phyloP scores from a whole-genome alignment of 2,888 invertebrate species.

The Pardosa pseudoannulata region DNA sequence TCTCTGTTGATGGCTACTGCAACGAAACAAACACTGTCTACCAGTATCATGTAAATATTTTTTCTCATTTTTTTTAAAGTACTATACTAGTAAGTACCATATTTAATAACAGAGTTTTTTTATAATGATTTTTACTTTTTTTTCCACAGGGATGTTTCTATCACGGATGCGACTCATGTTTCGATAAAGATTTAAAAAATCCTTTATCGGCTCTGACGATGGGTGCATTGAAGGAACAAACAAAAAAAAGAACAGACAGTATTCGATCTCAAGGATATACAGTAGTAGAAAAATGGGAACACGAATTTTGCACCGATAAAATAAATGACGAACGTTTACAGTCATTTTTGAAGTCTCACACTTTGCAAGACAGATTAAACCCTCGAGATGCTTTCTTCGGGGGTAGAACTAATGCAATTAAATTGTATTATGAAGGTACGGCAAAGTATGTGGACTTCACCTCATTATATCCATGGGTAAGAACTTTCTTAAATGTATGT shows the following conservation, averaged over 20 bases:
- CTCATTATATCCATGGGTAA: too few species aligned
- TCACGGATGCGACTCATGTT: background rate
- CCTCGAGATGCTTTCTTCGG: too few species aligned
- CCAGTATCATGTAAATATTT: slow-evolving; percentile 26
- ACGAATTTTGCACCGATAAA: background rate
- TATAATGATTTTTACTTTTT: background rate
- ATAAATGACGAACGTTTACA: too few species aligned
- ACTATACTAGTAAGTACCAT: background rate
- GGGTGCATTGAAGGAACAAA: too few species aligned
- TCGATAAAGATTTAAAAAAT: background rate
- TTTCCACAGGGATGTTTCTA: background rate
- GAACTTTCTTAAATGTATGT: too few species aligned
- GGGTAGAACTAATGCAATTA: too few species aligned
- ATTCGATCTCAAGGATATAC: background rate
- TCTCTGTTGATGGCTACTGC: slow-evolving; percentile 30
- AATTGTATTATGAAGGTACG: too few species aligned
- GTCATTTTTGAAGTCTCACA: too few species aligned
- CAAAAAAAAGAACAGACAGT: background rate
- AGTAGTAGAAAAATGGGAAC: background rate
- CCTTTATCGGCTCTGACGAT: background rate
- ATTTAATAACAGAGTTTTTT: background rate
- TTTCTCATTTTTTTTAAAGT: too few species aligned
- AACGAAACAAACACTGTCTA: background rate
- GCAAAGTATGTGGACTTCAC: too few species aligned
- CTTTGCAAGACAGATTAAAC: too few species aligned